A percentile compares a stretch with the other conserved stretches of the same genome.
phyloP scores from a whole-genome alignment of 2,888 invertebrate species.

The Drosophila dives region DNA sequence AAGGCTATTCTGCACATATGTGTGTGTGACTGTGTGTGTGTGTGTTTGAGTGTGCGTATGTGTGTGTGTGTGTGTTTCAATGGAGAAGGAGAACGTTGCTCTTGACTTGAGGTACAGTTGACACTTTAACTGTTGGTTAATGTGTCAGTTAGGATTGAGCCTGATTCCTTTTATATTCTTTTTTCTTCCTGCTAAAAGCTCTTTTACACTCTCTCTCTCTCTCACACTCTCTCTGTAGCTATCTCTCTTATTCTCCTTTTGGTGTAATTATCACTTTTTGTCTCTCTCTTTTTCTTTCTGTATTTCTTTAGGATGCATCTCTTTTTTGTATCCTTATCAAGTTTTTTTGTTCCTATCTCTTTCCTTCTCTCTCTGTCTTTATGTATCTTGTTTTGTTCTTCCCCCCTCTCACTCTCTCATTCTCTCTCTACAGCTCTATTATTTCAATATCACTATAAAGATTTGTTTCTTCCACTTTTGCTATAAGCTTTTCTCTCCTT shows the following conservation, averaged over 20 bases:
- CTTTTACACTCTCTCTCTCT: background rate
- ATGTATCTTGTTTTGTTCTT: background rate
- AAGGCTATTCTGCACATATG: slow-evolving; percentile 28
- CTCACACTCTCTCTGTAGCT: background rate
- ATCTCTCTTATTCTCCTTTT: background rate
- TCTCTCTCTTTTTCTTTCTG: background rate
- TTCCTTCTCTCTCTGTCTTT: background rate
- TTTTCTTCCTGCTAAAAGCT: slow-evolving; percentile 3
- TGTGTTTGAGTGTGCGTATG: slow-evolving; percentile 11
- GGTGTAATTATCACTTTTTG: too few species aligned
- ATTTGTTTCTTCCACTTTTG: background rate
- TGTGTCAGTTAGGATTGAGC: slow-evolving; percentile 51
- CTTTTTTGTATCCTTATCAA: background rate
- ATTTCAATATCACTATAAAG: background rate
- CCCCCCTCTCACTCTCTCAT: background rate
- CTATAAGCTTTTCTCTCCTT: background rate
- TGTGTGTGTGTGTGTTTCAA: slow-evolving; percentile 22
- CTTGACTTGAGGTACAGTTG: slow-evolving; percentile 68
- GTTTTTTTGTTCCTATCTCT: background rate
- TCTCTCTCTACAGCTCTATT: background rate
- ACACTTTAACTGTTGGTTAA: slow-evolving; percentile 70
- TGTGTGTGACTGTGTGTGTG: slow-evolving; percentile 19
- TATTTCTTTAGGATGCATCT: background rate
- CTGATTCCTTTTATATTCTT: slow-evolving; percentile 23
- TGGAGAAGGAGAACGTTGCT: slow-evolving; percentile 8